Conservation (phyloP, 2,113 vertebrate genomes). For the Psettodes erumei region DNA sequence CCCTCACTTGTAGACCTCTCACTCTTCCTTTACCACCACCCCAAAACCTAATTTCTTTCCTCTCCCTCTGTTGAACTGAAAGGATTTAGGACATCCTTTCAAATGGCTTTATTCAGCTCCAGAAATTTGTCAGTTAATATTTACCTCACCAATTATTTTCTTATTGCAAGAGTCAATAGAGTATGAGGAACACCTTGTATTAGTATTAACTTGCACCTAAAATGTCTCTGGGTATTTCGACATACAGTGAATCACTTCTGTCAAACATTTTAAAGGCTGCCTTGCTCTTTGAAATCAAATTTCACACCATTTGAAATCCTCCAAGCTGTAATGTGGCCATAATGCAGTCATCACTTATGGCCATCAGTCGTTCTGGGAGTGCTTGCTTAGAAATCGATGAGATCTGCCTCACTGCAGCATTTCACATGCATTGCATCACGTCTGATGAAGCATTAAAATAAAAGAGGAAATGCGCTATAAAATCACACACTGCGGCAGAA, state of each 20-base stretch:
- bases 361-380: slow-evolving; percentile 9
- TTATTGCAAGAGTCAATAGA: not conserved
- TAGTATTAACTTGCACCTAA: not conserved
- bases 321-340: not conserved
- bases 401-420: slow-evolving; percentile 3
- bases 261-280: not conserved
- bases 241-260: not conserved
- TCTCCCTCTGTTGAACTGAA: not conserved
- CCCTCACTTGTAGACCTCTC: not conserved
- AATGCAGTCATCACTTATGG: slow-evolving; percentile 27
- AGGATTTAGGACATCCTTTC: not conserved
- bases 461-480: not conserved
- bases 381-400: slow-evolving; percentile 25
- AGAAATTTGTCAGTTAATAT: not conserved
- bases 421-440: slow-evolving; percentile 58
- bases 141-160: not conserved
- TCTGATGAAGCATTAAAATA: slow-evolving; percentile 40
- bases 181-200: not conserved
- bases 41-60: not conserved
- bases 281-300: slow-evolving; percentile 8
- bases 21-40: not conserved
- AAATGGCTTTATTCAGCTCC: not conserved
- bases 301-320: not conserved
- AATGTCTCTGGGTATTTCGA: not conserved
- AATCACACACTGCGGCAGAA: too few species aligned